phyloP scores from a whole-genome alignment of 1,140 invertebrate species.

The Sycophaga agraensis region DNA sequence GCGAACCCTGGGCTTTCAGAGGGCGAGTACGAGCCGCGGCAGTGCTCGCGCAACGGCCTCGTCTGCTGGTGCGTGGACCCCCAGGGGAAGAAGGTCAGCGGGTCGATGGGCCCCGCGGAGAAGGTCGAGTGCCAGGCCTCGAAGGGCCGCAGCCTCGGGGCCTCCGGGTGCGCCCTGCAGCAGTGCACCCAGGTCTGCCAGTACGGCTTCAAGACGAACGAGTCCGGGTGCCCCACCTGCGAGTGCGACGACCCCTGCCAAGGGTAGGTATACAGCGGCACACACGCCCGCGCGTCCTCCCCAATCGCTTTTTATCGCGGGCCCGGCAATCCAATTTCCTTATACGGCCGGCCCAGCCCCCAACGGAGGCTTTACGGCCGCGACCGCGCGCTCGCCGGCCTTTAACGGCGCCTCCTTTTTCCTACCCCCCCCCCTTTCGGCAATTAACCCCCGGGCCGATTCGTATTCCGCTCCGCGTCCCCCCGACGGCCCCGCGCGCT shows the following conservation, averaged over 20 bases:
- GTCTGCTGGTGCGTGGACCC: constrained; percentile 86
- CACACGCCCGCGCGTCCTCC: background rate
- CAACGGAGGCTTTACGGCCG: too few relatives aligned
- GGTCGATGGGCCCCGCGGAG: constrained; percentile 75
- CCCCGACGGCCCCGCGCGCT: too few relatives aligned
- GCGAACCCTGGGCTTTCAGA: constrained; percentile 49
- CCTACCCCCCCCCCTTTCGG: too few relatives aligned
- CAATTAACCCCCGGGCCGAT: too few relatives aligned
- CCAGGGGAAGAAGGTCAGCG: constrained; percentile 72
- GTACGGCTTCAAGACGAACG: constrained; percentile 78
- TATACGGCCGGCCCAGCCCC: background rate
- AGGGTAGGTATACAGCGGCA: constrained; percentile 50
- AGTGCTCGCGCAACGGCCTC: constrained; percentile 79
- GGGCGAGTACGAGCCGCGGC: constrained; percentile 70
- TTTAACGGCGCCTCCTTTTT: too few relatives aligned
- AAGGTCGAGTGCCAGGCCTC: constrained; percentile 64
- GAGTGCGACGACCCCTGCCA: constrained; percentile 84
- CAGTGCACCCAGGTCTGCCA: constrained; percentile 78
- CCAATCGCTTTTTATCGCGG: too few relatives aligned
- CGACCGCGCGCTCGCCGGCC: too few relatives aligned
- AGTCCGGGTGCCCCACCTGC: constrained; percentile 78
- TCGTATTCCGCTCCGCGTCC: too few relatives aligned
- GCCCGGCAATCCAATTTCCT: background rate
- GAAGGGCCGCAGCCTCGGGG: constrained; percentile 25
- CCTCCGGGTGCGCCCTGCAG: constrained; percentile 41